Base-by-base conservation (phyloP, 2,797 vertebrate species). In the Spinus pinus region DNA sequence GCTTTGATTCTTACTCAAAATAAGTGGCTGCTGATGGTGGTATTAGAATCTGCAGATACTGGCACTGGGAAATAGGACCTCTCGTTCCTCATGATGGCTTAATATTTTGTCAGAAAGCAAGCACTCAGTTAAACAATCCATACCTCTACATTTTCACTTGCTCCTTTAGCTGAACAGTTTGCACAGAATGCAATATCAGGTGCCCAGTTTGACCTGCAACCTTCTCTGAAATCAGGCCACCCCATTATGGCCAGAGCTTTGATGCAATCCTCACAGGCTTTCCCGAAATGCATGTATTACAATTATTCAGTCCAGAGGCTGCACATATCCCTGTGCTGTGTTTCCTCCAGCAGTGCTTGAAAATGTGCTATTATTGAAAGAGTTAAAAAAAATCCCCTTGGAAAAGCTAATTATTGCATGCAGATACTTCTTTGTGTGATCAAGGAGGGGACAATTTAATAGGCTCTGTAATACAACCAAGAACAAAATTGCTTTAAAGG, bases 351-450 rank as follows among this genome's bases (percentile, higher is more conserved):
- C 97, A 87, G 81, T 82, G 96, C 95, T 97, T 95, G 66, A 97
- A 97, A 98, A 97, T 72, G 94, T 97, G 95, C 97, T 81, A 83
- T 97, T 92, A 96, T 97, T 86, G 97, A 97, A 98, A 97, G 98
- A 98, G 98, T 98, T 98, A 98, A 98, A 98, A 98, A 98, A 98
- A 98, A 97, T 97, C 97, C 98, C 97, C 97, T 97, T 98, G 98
- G 97, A 98, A 98, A 98, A 98, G 98, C 98, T 98, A 98, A 98
- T 98, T 98, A 98, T 98, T 98, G 98, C 98, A 98, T 98, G 97
- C 98, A 98, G 97, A 98, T 98, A 98, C 97, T 98, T 98, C 97
- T 98, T 98, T 98, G 98, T 98, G 97, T 97, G 98, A 98, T 98
- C 97, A 98, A 98, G 98, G 97, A 98, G 98, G 98, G 98, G 98